A percentile compares a stretch with the other conserved stretches of the same genome.
Evolutionary conservation across 2,113 vertebrate genomes (phyloP).

Genomic region (Anthoscopus minutus): DNA sequence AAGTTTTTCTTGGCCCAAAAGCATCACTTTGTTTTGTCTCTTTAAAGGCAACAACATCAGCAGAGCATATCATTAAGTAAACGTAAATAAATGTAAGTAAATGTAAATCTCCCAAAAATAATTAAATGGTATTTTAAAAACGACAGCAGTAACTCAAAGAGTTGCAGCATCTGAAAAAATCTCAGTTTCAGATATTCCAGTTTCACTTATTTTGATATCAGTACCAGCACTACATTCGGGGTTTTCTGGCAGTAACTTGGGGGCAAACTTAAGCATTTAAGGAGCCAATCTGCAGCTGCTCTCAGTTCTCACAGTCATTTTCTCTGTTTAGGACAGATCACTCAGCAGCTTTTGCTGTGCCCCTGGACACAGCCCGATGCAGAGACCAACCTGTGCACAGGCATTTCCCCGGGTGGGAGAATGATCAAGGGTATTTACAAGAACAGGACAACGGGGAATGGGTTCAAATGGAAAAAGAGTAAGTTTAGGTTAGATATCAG

Average conservation of each 20-base stretch:
- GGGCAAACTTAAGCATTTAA: background rate
- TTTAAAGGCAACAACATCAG: background rate
- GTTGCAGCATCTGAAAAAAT: background rate
- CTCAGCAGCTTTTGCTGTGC: rapidly evolving
- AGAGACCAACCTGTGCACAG: background rate
- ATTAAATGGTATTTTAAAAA: background rate
- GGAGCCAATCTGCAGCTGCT: background rate
- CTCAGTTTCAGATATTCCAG: background rate
- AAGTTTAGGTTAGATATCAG: background rate
- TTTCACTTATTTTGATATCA: rapidly evolving
- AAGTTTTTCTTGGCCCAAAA: background rate
- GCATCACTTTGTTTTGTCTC: background rate
- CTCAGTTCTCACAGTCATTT: background rate
- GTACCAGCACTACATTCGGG: no score
- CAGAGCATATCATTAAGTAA: background rate
- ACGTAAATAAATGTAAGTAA: background rate
- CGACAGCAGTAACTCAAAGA: background rate
- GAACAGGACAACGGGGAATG: background rate
- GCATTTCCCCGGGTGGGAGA: background rate
- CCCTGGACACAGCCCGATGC: no score
- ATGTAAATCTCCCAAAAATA: background rate
- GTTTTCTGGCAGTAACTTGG: background rate
- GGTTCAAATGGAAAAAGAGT: background rate
- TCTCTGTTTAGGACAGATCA: rapidly evolving
- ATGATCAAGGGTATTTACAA: background rate